phyloP scores from a whole-genome alignment of 2,888 invertebrate species.

The Macropis europaea region DNA sequence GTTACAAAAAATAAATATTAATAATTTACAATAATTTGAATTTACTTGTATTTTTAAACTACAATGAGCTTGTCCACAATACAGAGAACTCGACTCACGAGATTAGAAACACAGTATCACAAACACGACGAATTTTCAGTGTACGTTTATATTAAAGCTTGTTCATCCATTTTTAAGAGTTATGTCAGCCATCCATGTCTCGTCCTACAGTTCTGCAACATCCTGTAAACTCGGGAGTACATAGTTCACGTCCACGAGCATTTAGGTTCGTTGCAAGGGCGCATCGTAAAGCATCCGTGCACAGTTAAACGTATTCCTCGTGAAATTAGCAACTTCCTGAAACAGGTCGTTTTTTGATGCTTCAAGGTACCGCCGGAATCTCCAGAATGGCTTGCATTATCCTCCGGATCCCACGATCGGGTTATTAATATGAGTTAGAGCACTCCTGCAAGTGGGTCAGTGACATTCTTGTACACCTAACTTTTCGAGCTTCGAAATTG shows the following conservation, averaged over 20 bases:
- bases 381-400: slow-evolving; percentile 1
- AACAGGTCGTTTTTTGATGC: not conserved
- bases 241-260: not conserved
- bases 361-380: not conserved
- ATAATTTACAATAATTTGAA: no score
- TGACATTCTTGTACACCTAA: not conserved
- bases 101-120: no score
- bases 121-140: no score
- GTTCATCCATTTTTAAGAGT: no score
- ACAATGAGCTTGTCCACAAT: no score
- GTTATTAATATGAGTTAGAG: slow-evolving; percentile 11
- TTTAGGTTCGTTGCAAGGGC: not conserved
- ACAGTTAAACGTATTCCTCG: slow-evolving; percentile 18
- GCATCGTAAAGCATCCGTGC: slow-evolving; percentile 11
- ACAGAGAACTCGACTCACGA: no score
- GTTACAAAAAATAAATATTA: no score
- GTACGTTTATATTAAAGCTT: no score
- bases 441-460: slow-evolving; percentile 18
- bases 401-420: not conserved
- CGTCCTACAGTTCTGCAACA: no score
- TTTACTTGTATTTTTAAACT: no score
- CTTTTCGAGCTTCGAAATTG: not conserved
- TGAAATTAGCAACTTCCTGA: slow-evolving; percentile 29
- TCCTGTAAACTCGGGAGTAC: no score
- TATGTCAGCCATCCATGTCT: no score